A percentile compares a stretch with the other conserved stretches of the same genome.
These are phyloP conservation scores for Timema cristinae DNA, from an alignment of 2,888 invertebrate species.

Conservation along the genomic window DNA sequence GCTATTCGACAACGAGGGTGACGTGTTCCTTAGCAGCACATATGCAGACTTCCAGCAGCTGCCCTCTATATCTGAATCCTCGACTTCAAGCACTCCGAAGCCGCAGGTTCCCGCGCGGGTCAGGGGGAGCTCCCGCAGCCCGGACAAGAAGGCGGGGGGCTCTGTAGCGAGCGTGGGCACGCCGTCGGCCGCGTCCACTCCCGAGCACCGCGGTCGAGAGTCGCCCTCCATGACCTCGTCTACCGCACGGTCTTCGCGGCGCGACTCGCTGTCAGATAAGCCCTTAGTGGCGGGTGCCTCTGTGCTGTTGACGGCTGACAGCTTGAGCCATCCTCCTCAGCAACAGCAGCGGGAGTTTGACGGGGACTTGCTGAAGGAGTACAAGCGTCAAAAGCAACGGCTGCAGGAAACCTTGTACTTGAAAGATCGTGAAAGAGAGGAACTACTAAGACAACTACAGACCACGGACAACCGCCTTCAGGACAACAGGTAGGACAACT, in stretches of 20 bases:
- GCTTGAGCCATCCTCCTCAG: constrained; percentile 39
- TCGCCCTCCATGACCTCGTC: constrained; percentile 60
- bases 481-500: constrained; percentile 36
- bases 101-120: constrained; percentile 44
- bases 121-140: constrained; percentile 49
- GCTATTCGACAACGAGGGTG: constrained; percentile 73
- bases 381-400: constrained; percentile 71
- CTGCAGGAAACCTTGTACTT: constrained; percentile 54
- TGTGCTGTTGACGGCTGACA: constrained; percentile 34
- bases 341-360: constrained; percentile 51
- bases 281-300: constrained; percentile 40
- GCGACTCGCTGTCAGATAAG: constrained; percentile 59
- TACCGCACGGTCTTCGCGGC: constrained; percentile 64
- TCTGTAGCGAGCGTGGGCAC: constrained; percentile 25
- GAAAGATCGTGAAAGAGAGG: constrained; percentile 53
- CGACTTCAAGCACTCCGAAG: constrained; percentile 32
- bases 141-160: constrained; percentile 44
- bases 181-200: constrained; percentile 58
- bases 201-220: constrained; percentile 64
- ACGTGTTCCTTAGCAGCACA: constrained; percentile 68
- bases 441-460: constrained; percentile 49
- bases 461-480: constrained; percentile 47
- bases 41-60: constrained; percentile 61
- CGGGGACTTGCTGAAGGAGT: constrained; percentile 73
- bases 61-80: constrained; percentile 50